Evolutionary conservation across 64 coral and sea anemone genomes (phyloP).

Genomic region (Hydrozoanthus tunicans): DNA sequence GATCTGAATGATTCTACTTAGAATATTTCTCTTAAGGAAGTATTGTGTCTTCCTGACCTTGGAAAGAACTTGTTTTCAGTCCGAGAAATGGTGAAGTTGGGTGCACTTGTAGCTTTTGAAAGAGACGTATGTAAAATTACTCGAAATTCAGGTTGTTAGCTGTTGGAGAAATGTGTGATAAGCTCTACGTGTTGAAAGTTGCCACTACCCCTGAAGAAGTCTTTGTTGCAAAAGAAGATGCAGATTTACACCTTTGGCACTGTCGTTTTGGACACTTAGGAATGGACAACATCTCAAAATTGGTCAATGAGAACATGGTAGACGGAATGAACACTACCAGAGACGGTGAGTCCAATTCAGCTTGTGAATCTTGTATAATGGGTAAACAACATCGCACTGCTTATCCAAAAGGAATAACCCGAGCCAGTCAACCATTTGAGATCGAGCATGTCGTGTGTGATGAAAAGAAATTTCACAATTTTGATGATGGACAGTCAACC

Average conservation of each 20-base stretch:
- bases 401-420: constrained; percentile 72
- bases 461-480: constrained; percentile 51
- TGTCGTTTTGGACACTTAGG: constrained; percentile 68
- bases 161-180: constrained; percentile 47
- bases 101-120: constrained; percentile 61
- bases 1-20: no score
- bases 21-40: no score
- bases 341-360: background rate
- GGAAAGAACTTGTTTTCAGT: constrained; percentile 75
- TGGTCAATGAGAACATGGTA: constrained; percentile 74
- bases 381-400: constrained; percentile 72
- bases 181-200: constrained; percentile 61
- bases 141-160: constrained; percentile 32
- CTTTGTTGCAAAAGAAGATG: constrained; percentile 42
- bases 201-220: constrained; percentile 31
- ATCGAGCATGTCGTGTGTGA: constrained; percentile 54
- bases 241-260: constrained; percentile 66
- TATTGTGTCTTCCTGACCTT: constrained; percentile 51
- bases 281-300: constrained; percentile 59
- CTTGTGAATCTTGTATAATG: constrained; percentile 73
- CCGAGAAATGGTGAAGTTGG: constrained; percentile 67
- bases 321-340: constrained; percentile 57
- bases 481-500: constrained; percentile 1
- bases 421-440: constrained; percentile 72
- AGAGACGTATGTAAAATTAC: constrained; percentile 56